A percentile compares a stretch with the other conserved stretches of the same genome.
Evolutionary conservation across 1,140 invertebrate species (phyloP).

Genomic region (Hermetia illucens): DNA sequence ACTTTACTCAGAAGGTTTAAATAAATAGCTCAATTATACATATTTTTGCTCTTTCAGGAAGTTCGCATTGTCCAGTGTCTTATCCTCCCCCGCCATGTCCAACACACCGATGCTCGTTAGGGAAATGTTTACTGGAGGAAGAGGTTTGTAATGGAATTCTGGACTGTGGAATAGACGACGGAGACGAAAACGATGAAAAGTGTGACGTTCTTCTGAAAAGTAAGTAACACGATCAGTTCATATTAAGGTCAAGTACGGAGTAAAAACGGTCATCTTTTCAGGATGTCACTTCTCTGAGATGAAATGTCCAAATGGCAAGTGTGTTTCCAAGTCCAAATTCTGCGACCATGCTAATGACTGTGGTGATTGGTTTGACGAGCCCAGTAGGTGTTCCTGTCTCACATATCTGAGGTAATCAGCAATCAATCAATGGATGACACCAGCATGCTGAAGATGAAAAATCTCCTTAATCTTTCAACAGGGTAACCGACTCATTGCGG

Average conservation of each 20-base stretch:
- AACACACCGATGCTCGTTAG: constrained; percentile 43
- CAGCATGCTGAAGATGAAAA: neutral
- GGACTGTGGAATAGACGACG: constrained; percentile 54
- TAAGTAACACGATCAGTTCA: constrained; percentile 11
- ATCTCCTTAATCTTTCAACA: constrained; percentile 7
- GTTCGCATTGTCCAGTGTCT: neutral
- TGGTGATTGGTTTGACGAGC: constrained; percentile 56
- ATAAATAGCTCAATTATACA: no score
- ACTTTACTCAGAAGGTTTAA: no score
- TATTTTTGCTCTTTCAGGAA: no score
- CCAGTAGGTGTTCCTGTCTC: constrained; percentile 44
- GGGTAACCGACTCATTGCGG: constrained; percentile 41
- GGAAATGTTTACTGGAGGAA: constrained; percentile 45
- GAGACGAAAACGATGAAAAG: constrained; percentile 40
- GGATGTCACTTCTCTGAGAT: constrained; percentile 43
- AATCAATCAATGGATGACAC: neutral
- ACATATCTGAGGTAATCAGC: constrained; percentile 40
- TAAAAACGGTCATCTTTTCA: constrained; percentile 18
- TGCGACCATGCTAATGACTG: constrained; percentile 54
- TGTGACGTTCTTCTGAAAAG: constrained; percentile 30
- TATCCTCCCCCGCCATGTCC: constrained; percentile 30
- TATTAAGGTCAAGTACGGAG: neutral
- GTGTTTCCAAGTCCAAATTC: constrained; percentile 50
- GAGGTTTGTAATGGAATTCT: constrained; percentile 52
- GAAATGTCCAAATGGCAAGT: constrained; percentile 48